A percentile compares a stretch with the other conserved stretches of the same genome.
phyloP scores from a whole-genome alignment of 2,113 vertebrate genomes.

The Rhinopomastus cyanomelas region DNA sequence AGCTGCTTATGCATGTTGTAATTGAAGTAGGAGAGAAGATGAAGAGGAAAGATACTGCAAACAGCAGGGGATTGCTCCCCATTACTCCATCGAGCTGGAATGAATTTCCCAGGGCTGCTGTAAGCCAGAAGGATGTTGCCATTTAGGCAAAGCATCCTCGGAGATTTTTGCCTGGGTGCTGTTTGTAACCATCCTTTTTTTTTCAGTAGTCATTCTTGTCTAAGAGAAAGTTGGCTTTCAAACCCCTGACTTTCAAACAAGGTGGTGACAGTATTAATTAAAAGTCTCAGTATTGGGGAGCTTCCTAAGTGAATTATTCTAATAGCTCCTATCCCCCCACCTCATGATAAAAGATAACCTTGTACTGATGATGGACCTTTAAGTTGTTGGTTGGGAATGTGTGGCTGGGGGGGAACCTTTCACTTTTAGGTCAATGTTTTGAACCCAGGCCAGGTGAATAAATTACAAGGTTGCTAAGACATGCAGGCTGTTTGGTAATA shows the following conservation, averaged over 20 bases:
- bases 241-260: not conserved
- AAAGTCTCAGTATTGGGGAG: not conserved
- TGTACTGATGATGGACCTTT: constrained; percentile 5
- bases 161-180: not conserved
- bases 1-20: not conserved
- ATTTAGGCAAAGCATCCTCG: not conserved
- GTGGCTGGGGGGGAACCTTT: constrained; percentile 7
- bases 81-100: not conserved
- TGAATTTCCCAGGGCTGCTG: not conserved
- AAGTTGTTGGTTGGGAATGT: not conserved
- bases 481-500: constrained; percentile 35
- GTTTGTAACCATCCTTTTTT: not conserved
- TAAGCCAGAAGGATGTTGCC: not conserved
- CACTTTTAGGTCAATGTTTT: constrained; percentile 56
- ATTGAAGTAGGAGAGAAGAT: not conserved
- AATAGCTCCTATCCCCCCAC: not conserved
- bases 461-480: constrained; percentile 56
- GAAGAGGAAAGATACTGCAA: not conserved
- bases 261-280: not conserved
- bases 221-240: not conserved
- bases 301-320: not conserved
- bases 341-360: constrained; percentile 32
- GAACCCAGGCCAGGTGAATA: constrained; percentile 45
- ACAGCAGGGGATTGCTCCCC: not conserved
- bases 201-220: not conserved